Percentiles rank a stretch among this genome's conserved stretches.
phyloP scores from a whole-genome alignment of 2,888 invertebrate genomes.

The Drosophila flavopinicola region DNA sequence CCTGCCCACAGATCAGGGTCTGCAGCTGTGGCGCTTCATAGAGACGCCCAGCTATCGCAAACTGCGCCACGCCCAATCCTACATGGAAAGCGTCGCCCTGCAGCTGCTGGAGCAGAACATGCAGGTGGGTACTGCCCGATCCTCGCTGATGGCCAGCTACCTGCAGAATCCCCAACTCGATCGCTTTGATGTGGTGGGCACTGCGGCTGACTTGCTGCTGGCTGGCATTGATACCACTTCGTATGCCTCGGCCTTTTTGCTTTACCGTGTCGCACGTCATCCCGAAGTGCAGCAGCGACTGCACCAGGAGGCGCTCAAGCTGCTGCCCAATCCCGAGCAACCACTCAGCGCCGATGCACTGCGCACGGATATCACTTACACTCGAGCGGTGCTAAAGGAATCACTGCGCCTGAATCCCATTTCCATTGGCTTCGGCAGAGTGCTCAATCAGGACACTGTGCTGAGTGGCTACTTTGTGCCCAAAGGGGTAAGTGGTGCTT shows the following conservation, averaged over 20 bases:
- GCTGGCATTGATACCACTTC: slow-evolving; percentile 95
- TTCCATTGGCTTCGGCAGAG: slow-evolving; percentile 92
- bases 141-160: slow-evolving; percentile 89
- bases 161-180: slow-evolving; percentile 89
- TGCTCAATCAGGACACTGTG: slow-evolving; percentile 88
- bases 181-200: slow-evolving; percentile 91
- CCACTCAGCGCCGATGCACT: slow-evolving; percentile 86
- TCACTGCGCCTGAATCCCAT: slow-evolving; percentile 92
- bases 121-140: slow-evolving; percentile 54
- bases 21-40: slow-evolving; percentile 88
- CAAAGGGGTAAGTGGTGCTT: slow-evolving; percentile 88
- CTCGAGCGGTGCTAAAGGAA: slow-evolving; percentile 93
- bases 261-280: slow-evolving; percentile 92
- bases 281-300: slow-evolving; percentile 88
- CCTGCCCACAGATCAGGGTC: slow-evolving; percentile 83
- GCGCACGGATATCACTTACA: slow-evolving; percentile 87
- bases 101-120: slow-evolving; percentile 87
- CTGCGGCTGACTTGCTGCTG: slow-evolving; percentile 92
- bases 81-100: slow-evolving; percentile 89
- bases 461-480: slow-evolving; percentile 91
- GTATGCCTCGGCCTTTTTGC: slow-evolving; percentile 90
- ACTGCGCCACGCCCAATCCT: slow-evolving; percentile 88
- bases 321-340: slow-evolving; percentile 86
- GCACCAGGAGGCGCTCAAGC: slow-evolving; percentile 86
- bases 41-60: slow-evolving; percentile 90